A percentile compares a stretch with the other conserved stretches of the same genome.
These are phyloP conservation scores for Podarcis lilfordi DNA, from an alignment of 2,797 vertebrate species.

Conservation along the genomic window DNA sequence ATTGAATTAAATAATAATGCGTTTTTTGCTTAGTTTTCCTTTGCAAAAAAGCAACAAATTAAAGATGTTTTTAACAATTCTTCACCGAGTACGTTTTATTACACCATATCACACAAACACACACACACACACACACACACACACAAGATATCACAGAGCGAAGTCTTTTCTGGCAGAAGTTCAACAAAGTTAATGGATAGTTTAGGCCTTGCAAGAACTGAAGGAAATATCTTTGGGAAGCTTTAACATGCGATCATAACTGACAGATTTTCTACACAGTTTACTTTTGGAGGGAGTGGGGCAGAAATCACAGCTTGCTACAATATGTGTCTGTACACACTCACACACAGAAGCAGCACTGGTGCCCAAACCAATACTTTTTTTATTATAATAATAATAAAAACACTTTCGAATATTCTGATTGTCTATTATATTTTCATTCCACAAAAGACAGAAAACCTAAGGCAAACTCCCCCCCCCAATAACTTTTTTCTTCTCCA, in stretches of 20 bases:
- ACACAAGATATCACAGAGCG: constrained; percentile 1
- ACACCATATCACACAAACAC: background rate
- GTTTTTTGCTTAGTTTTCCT: background rate
- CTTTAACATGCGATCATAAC: background rate
- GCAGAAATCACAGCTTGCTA: background rate
- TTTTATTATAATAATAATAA: background rate
- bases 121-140: background rate
- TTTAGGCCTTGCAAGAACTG: background rate
- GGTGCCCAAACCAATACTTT: background rate
- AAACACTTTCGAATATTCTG: constrained; percentile 8
- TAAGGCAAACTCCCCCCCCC: background rate
- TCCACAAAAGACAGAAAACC: constrained; percentile 21
- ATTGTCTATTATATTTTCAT: constrained; percentile 30
- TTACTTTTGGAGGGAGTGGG: background rate
- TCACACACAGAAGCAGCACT: background rate
- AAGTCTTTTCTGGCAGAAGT: constrained; percentile 24
- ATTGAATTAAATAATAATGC: background rate
- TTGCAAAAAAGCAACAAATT: background rate
- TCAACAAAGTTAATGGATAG: constrained; percentile 4
- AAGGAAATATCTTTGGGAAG: constrained; percentile 13
- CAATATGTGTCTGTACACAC: constrained; percentile 13
- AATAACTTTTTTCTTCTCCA: background rate
- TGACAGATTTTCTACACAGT: background rate
- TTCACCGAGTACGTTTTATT: constrained; percentile 35
- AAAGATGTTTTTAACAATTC: background rate